Base-by-base conservation (phyloP, 2,888 invertebrate species). In the Pogonocherus hispidulus region DNA sequence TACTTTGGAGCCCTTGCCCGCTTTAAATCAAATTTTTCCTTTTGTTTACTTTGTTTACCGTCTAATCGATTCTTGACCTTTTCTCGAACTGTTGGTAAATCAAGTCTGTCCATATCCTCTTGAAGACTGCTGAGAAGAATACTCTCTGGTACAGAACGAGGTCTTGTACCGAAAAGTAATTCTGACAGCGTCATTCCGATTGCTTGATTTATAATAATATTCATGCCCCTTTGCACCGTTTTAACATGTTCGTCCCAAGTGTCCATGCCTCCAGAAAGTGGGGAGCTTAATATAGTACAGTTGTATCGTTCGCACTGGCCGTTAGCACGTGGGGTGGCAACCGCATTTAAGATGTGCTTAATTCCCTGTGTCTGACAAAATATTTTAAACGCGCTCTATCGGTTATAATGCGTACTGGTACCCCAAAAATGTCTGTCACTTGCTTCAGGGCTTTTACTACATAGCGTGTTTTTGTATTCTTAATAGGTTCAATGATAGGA, bases 311-410 rank as follows among this genome's bases (percentile, higher is more conserved):
- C 47, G 11, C 18, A 18, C n/a, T 47, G 47, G 8, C 47, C 47
- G 19, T 47, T 47, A 8, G 19, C 47, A 1, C 47, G 20, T 20
- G 47, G 47, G 9, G 20, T 47, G 6, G 47, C 47, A 8, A 47
- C 47, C 8, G 47, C 47, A n/a, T 47, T 47, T 14, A 47, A 20
- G 66, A 65, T 52, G 46, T 51, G 56, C 66, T 62, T 65, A 32
- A 27, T 47, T 5, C 47, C 19, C 3, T 9, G 6, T 6, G 9
- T 20, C 5, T 20, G 9, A 3, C 47, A 47, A 20, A 5, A 47
- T 14, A 11, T 47, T 20, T 47, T 6, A 9, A 47, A 47, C 4
- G 11, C 19, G 6, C 47, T n/a, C 47, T 19, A n/a, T 19, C 19
- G 9, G 11, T 37, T 37, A 37, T 37, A 6, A 37, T 11, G 2